Evolutionary conservation across 2,888 invertebrate genomes (phyloP).

Genomic region (Cosmia trapezina): DNA sequence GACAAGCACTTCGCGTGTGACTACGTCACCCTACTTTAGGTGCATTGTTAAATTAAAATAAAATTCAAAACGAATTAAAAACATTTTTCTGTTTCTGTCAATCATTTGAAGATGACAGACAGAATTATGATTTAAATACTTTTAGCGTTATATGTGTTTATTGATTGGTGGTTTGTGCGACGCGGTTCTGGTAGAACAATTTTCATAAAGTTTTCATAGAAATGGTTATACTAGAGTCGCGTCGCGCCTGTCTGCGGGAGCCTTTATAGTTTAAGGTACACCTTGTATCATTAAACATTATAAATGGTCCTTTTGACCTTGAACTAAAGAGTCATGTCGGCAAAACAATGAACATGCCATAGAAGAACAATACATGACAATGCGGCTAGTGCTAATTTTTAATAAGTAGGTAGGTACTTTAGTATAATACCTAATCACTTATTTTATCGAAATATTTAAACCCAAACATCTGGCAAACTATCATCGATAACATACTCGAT

Average conservation of each 20-base stretch:
- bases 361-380: conserved; percentile 11
- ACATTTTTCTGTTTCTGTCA: neutral
- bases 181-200: no score
- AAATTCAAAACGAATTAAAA: neutral
- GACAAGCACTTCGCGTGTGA: no score
- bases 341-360: neutral
- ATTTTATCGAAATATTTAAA: neutral
- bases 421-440: neutral
- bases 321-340: conserved; percentile 6
- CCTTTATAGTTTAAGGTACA: neutral
- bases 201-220: no score
- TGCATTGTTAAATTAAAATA: neutral
- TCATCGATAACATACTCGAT: neutral
- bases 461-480: neutral
- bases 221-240: no score
- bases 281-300: no score
- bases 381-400: neutral
- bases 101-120: neutral
- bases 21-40: neutral
- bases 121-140: neutral
- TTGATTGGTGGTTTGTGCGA: neutral
- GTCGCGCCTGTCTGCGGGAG: no score
- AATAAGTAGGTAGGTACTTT: neutral
- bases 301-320: neutral
- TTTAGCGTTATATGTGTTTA: neutral